phyloP scores from a whole-genome alignment of 2,888 invertebrate genomes.

The Nemoura dubitans region DNA sequence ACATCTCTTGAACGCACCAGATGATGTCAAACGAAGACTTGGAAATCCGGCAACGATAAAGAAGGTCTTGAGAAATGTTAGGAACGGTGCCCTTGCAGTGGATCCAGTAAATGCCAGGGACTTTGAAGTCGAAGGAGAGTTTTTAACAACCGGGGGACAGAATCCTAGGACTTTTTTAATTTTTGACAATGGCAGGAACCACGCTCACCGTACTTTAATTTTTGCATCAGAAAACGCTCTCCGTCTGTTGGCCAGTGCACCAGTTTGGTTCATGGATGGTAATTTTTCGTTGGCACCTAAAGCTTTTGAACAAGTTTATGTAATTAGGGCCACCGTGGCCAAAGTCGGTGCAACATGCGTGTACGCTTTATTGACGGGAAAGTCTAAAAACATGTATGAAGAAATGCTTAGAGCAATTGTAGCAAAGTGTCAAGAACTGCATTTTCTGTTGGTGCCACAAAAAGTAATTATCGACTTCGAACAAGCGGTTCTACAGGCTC shows the following conservation, averaged over 20 bases:
- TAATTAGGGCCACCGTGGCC: not conserved
- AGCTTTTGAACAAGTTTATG: not conserved
- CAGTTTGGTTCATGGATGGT: not conserved
- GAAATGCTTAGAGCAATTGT: not conserved
- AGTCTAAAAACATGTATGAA: not conserved
- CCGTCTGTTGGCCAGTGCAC: not conserved
- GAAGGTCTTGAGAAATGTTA: conserved; percentile 1
- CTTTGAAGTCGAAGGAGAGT: not conserved
- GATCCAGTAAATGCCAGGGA: not conserved
- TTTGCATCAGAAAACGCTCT: conserved; percentile 1
- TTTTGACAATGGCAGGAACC: not conserved
- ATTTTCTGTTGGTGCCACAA: conserved; percentile 5
- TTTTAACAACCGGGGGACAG: not conserved
- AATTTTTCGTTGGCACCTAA: not conserved
- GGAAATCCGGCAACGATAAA: not conserved
- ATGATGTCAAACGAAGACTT: not conserved
- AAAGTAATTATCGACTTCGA: conserved; percentile 1
- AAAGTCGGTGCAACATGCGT: not conserved
- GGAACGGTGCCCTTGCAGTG: not conserved
- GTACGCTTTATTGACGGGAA: not conserved
- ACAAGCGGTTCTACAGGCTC: not conserved
- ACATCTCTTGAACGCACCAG: not conserved
- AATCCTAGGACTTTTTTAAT: not conserved
- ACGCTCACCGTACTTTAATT: not conserved
- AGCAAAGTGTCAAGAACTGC: not conserved